Evolutionary conservation across 53 echinoderm and acorn worm genomes (phyloP).

Genomic region (Apostichopus leukothele): DNA sequence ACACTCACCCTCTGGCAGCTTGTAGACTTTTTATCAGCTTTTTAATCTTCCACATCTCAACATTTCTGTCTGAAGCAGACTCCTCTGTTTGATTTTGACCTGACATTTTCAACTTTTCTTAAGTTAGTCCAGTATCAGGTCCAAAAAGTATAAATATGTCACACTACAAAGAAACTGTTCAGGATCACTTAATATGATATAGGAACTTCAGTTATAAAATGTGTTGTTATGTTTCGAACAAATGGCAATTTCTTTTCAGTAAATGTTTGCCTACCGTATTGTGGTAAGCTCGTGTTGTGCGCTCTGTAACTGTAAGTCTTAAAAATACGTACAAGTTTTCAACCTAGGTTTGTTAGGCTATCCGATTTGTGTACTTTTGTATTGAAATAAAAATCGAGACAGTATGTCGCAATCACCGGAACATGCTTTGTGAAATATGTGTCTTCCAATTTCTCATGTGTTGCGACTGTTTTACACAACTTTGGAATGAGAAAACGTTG

Average conservation of each 20-base stretch:
- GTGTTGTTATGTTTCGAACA: neutral
- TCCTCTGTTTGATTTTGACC: conserved; percentile 66
- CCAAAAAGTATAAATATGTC: neutral
- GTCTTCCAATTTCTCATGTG: neutral
- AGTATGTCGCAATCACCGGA: conserved; percentile 51
- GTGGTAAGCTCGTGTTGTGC: too few species aligned
- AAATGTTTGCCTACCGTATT: neutral
- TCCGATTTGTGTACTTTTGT: neutral
- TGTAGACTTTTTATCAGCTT: conserved; percentile 98
- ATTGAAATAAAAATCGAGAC: neutral
- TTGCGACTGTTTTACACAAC: conserved; percentile 14
- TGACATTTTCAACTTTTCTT: conserved; percentile 51
- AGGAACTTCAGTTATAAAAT: neutral
- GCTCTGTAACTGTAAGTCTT: neutral
- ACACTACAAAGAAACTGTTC: neutral
- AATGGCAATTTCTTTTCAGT: neutral
- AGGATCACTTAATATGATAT: neutral
- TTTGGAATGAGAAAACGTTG: neutral
- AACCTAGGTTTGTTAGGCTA: conserved; percentile 46
- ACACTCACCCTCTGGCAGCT: conserved; percentile 94
- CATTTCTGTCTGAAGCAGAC: conserved; percentile 98
- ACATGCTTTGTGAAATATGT: conserved; percentile 48
- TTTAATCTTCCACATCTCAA: conserved; percentile 99
- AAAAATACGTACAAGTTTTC: neutral
- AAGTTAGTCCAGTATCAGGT: neutral